Evolutionary conservation across 1,140 invertebrate genomes (phyloP).

Genomic region (Reticulitermes speratus): DNA sequence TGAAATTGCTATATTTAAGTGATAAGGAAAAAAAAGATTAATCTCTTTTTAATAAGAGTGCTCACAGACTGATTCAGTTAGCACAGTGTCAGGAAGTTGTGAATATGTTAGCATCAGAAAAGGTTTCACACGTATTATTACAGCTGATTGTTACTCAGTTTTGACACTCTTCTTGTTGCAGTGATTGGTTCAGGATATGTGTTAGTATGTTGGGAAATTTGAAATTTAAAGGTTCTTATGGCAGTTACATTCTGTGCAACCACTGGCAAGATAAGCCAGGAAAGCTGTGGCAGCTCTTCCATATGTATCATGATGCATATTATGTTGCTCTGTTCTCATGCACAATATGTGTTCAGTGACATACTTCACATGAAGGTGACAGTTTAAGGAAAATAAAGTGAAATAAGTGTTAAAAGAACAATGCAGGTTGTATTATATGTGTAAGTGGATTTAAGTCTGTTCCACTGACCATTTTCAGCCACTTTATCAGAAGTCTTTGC

Average conservation of each 20-base stretch:
- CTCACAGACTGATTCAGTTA: background rate
- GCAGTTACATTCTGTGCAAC: background rate
- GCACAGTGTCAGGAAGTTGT: background rate
- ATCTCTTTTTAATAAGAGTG: background rate
- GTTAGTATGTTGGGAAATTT: background rate
- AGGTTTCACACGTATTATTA: background rate
- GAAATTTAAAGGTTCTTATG: too few relatives aligned
- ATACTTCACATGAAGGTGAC: too few relatives aligned
- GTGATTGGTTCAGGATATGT: background rate
- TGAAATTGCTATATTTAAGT: background rate
- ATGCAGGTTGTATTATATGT: too few relatives aligned
- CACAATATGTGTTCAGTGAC: too few relatives aligned
- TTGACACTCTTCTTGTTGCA: constrained; percentile 11
- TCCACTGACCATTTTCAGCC: too few relatives aligned
- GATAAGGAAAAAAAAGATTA: background rate
- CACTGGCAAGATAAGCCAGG: background rate
- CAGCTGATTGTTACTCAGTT: constrained; percentile 3
- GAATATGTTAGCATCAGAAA: background rate
- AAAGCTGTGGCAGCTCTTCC: background rate
- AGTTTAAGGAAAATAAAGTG: too few relatives aligned
- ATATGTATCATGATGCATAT: background rate
- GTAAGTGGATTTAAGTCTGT: too few relatives aligned
- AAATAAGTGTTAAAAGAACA: too few relatives aligned
- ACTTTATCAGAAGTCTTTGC: background rate
- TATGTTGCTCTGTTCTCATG: too few relatives aligned